phyloP scores from a whole-genome alignment of 2,797 vertebrate species.

The Clarias platycephalus region DNA sequence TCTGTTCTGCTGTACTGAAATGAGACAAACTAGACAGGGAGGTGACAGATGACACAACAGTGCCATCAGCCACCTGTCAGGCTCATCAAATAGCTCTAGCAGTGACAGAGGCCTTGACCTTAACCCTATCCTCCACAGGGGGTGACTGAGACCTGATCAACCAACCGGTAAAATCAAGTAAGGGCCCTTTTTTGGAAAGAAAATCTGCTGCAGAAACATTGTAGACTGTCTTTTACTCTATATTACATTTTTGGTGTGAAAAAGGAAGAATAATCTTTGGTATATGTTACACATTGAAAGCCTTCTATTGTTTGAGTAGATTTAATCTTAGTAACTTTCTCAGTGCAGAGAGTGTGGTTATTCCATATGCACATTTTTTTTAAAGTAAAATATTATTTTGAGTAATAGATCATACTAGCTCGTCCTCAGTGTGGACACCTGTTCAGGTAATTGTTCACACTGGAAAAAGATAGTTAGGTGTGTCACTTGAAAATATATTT shows the following conservation, averaged over 20 bases:
- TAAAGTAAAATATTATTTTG: background rate
- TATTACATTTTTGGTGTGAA: background rate
- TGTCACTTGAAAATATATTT: background rate
- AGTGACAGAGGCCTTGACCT: constrained; percentile 74
- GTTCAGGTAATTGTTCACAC: background rate
- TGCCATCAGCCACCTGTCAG: constrained; percentile 74
- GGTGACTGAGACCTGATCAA: constrained; percentile 49
- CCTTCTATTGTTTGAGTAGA: background rate
- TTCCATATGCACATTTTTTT: background rate
- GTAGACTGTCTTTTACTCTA: background rate
- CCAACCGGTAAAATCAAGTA: constrained; percentile 39
- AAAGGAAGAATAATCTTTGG: background rate
- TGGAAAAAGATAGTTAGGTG: background rate
- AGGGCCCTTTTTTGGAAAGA: background rate
- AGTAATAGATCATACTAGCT: too few relatives aligned
- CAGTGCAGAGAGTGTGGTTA: background rate
- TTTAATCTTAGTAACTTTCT: background rate
- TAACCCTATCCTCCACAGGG: constrained; percentile 73
- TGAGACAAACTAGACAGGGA: constrained; percentile 68
- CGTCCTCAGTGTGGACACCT: background rate
- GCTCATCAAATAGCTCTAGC: constrained; percentile 76
- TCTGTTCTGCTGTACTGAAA: constrained; percentile 78
- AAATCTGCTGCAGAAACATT: background rate
- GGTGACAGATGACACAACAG: constrained; percentile 73
- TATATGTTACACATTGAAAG: background rate